phyloP scores from a whole-genome alignment of 2,888 invertebrate species.

The Brachyopa scutellaris region DNA sequence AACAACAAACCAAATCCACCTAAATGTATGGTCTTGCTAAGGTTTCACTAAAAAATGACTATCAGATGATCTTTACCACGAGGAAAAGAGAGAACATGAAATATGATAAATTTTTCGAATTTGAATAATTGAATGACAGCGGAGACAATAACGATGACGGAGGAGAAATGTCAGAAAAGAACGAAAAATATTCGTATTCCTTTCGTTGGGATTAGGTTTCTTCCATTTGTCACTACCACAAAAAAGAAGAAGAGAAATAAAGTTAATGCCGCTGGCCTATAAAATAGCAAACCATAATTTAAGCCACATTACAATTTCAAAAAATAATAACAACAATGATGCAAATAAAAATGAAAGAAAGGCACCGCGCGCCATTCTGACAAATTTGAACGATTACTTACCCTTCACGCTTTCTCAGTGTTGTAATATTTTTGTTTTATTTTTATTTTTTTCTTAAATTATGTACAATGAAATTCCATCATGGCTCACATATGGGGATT shows the following conservation, averaged over 20 bases:
- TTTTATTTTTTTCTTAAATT: constrained; percentile 1
- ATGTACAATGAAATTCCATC: constrained; percentile 52
- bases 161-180: constrained; percentile 21
- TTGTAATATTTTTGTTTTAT: not conserved
- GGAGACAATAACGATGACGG: constrained; percentile 7
- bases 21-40: constrained; percentile 28
- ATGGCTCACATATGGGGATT: constrained; percentile 46
- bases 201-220: constrained; percentile 10
- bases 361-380: constrained; percentile 25
- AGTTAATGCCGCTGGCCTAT: not conserved
- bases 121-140: constrained; percentile 67
- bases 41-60: constrained; percentile 25
- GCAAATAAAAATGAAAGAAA: constrained; percentile 1
- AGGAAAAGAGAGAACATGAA: not conserved
- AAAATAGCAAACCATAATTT: constrained; percentile 54
- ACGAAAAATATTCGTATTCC: not conserved
- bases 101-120: constrained; percentile 49
- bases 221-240: not conserved
- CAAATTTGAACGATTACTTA: constrained; percentile 62
- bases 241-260: too few species aligned
- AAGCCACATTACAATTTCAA: constrained; percentile 44
- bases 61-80: constrained; percentile 33
- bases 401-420: constrained; percentile 8
- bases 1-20: too few species aligned
- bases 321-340: constrained; percentile 18